Evolutionary conservation across 2,797 vertebrate species (phyloP), one percentile per base, ranked within the genome.

Genomic region (Coendou prehensilis): DNA sequence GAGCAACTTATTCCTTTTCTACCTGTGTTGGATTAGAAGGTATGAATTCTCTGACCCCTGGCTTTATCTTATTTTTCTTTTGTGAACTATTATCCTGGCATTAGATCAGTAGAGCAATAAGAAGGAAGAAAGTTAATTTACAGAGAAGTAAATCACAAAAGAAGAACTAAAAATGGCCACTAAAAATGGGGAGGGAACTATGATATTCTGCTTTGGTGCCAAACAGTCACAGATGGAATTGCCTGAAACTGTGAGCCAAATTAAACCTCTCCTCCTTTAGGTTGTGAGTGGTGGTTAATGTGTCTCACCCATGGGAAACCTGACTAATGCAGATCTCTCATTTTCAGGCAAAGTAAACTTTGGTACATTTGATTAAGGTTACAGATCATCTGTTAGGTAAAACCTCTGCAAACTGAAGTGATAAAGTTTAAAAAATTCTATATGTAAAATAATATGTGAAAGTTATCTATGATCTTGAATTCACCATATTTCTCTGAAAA

Each of bases 91-190:
- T 28, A 81, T 47, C 26, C 30, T 87, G 59, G 52, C 23, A 76
- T 92, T 63, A 91, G 57, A n/a, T 86, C 30, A 95, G 45, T 23
- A 93, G 57, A 94, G 10, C 23, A 91, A 89, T 83, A 86, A 61
- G 71, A 96, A 93, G n/a, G 33, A 96, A 91, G 33, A 28, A 52
- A 76, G n/a, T 79, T 83, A 75, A 47, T 63, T 30, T 93, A 37
- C 85, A 80, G 67, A 93, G 47, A 81, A 84, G 20, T 71, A 52
- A 89, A 89, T 67, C 76, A 84, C 76, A 45, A 82, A 79, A 96
- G n/a, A 95, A 94, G 26, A 96, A 85, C 86, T 92, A 85, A 3
- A 96, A 78, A 47, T 95, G 37, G 17, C 37, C 41, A 56, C 41
- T 75, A 88, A 80, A 95, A 82, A 63, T 73, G 26, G 22, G 9